Evolutionary conservation across 2,888 invertebrate species (phyloP), one percentile per base, ranked within the genome.

Genomic region (Dorcus parallelipipedus): DNA sequence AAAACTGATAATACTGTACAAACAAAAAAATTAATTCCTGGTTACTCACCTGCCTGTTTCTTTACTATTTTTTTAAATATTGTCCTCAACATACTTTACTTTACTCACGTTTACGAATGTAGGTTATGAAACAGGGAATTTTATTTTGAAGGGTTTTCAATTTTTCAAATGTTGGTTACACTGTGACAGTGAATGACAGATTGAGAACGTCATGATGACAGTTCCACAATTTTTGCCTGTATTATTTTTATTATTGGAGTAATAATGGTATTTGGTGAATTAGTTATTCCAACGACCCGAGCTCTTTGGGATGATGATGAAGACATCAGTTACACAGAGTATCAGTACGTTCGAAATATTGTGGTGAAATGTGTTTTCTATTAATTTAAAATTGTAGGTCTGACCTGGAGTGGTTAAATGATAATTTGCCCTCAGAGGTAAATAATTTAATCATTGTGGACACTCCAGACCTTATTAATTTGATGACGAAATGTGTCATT

Each of bases 191-290:
- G 14, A 14, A 14, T 14, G 14, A 14, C 20, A 20, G 20, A 20
- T 2, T 33, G 26, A 33, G 6, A 33, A 6, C 6, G 26, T 33
- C 26, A 33, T 33, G 26, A 33, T 33, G 26, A 33, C 7, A 33
- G 26, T 33, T 33, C 26, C 26, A 26, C 26, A 26, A 26, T 26
- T 26, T 26, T 26, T 26, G 26, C 3, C 4, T 5, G 26, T 33
- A 33, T 33, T 33, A 33, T 33, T 33, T 33, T 33, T 33, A 33
- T 33, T 33, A 33, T 33, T 33, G 26, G 6, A 56, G 9, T 33
- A 33, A 67, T 62, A 60, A 76, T 75, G 73, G 58, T 73, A 40
- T 77, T 78, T 68, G 78, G 78, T 38, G 78, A 78, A 71, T 73
- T 78, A 63, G 68, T 76, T 14, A 77, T 77, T 62, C 78, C 78